Evolutionary conservation across 92 coral and sea anemone genomes (phyloP).

Genomic region (Plumapathes pennacea): DNA sequence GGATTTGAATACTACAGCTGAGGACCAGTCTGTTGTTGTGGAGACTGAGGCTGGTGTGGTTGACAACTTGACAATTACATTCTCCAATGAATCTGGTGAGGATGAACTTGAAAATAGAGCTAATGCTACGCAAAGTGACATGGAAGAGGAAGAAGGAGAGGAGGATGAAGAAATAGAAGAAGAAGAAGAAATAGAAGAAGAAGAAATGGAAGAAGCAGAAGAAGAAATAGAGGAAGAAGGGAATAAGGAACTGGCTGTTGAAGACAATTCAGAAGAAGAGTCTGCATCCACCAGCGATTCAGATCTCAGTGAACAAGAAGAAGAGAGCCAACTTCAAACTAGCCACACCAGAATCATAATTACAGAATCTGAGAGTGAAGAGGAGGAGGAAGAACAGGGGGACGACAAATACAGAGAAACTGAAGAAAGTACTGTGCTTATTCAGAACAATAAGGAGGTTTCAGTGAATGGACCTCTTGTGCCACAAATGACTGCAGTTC

Average conservation of each 20-base stretch:
- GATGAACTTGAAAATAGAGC: conserved; percentile 14
- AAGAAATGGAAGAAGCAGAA: conserved; percentile 13
- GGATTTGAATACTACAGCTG: conserved; percentile 4
- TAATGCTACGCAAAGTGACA: conserved; percentile 12
- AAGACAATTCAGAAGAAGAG: not conserved
- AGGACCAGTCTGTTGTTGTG: conserved; percentile 1
- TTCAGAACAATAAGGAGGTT: too few species aligned
- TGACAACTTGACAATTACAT: conserved; percentile 37
- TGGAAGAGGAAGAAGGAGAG: conserved; percentile 8
- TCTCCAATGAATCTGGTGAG: conserved; percentile 35
- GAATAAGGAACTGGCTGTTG: conserved; percentile 8
- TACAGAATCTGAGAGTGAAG: too few species aligned
- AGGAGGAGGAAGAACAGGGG: too few species aligned
- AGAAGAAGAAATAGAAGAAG: conserved; percentile 3
- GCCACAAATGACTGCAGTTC: too few species aligned
- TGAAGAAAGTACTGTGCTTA: too few species aligned
- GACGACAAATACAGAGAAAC: too few species aligned
- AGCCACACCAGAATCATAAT: too few species aligned
- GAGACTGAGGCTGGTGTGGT: not conserved
- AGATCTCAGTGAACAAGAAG: too few species aligned
- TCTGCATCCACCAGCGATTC: too few species aligned
- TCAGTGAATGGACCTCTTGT: too few species aligned
- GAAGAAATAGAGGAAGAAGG: conserved; percentile 3
- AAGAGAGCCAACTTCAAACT: too few species aligned
- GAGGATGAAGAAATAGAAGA: not conserved